Evolutionary conservation across 2,113 vertebrate species (phyloP).

Genomic region (Cephalopholis sonnerati): DNA sequence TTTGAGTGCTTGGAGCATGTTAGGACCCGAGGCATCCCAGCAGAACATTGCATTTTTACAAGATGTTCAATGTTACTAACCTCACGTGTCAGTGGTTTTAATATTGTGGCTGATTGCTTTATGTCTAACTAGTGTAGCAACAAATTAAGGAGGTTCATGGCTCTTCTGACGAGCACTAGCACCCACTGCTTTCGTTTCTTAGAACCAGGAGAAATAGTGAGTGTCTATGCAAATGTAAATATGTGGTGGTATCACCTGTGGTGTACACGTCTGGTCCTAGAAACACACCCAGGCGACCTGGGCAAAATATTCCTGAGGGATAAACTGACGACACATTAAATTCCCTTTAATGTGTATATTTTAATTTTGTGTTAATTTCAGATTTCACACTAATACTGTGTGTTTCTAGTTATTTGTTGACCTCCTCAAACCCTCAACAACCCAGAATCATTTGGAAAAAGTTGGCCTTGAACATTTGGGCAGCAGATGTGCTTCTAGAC

Average conservation of each 20-base stretch:
- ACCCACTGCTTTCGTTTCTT: neutral
- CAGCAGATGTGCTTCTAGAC: neutral
- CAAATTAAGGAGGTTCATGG: neutral
- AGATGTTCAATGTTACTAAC: too few relatives aligned
- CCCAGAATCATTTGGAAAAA: neutral
- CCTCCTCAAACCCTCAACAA: neutral
- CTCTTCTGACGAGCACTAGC: neutral
- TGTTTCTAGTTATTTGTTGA: neutral
- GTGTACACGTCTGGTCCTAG: neutral
- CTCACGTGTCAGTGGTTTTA: too few relatives aligned
- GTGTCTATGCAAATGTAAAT: constrained; percentile 57
- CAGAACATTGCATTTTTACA: too few relatives aligned
- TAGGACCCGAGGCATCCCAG: too few relatives aligned
- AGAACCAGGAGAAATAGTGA: neutral
- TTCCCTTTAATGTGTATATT: neutral
- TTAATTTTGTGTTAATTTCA: neutral
- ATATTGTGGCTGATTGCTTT: too few relatives aligned
- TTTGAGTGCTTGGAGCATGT: too few relatives aligned
- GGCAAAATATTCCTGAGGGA: too few relatives aligned
- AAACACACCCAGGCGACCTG: neutral
- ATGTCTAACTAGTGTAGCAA: neutral
- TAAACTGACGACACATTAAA: neutral
- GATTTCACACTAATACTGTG: neutral
- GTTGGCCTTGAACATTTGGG: neutral
- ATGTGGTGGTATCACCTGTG: neutral